Evolutionary conservation across 2,888 invertebrate genomes (phyloP).

Genomic region (Leucophenga montana): DNA sequence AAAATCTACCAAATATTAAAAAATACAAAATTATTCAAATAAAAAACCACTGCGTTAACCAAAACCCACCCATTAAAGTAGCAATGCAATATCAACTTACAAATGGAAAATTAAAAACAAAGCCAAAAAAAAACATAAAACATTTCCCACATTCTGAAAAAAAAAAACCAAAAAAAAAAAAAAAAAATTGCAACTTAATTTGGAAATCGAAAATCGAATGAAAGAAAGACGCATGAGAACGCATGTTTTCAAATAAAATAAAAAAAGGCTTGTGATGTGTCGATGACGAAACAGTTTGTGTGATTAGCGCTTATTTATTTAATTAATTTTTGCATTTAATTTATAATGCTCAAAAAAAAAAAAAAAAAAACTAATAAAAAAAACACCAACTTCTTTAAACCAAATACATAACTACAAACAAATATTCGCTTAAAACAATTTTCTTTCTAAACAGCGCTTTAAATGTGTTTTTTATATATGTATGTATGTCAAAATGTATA

Average conservation of each 20-base stretch:
- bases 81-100: background rate
- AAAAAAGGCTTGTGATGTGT: conserved; percentile 16
- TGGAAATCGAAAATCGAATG: background rate
- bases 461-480: conserved; percentile 11
- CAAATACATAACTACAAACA: background rate
- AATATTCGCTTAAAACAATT: conserved; percentile 1
- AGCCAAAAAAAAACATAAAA: too few species aligned
- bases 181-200: background rate
- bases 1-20: background rate
- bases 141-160: too few species aligned
- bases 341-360: conserved; percentile 11
- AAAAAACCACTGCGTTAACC: background rate
- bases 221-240: background rate
- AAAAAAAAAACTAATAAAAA: too few species aligned
- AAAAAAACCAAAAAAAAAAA: too few species aligned
- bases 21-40: conserved; percentile 2
- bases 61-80: background rate
- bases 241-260: background rate
- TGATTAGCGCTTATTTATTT: conserved; percentile 10
- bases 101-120: background rate
- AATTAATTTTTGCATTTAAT: background rate
- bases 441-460: conserved; percentile 1
- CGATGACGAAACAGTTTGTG: background rate
- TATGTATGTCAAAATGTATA: conserved; percentile 10
- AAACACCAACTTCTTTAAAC: background rate